These are phyloP conservation scores for Willisornis vidua DNA, from an alignment of 2,113 vertebrate species.

Conservation along the genomic window DNA sequence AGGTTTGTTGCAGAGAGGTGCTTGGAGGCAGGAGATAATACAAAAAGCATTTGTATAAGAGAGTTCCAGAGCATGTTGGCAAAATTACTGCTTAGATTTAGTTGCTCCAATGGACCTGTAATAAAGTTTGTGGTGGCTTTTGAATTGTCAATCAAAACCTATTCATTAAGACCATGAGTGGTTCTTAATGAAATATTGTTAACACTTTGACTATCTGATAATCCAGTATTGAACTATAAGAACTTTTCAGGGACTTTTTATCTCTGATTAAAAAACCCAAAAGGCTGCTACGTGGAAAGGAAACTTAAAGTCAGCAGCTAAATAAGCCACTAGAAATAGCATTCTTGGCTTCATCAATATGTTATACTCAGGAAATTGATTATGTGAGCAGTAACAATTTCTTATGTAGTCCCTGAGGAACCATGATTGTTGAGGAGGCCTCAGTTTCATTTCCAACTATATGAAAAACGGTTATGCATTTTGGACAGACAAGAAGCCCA, in stretches of 20 bases:
- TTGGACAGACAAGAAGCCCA: neutral
- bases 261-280: neutral
- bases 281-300: neutral
- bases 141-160: conserved; percentile 27
- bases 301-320: conserved; percentile 1
- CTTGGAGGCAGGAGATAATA: neutral
- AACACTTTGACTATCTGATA: conserved; percentile 25
- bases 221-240: conserved; percentile 22
- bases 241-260: conserved; percentile 20
- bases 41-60: neutral
- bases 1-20: neutral
- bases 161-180: conserved; percentile 18
- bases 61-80: neutral
- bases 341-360: neutral
- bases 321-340: conserved; percentile 10
- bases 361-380: neutral
- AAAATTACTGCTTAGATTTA: neutral
- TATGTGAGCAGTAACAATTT: conserved; percentile 23
- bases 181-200: conserved; percentile 57
- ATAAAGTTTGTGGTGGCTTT: conserved; percentile 19
- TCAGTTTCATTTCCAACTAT: neutral
- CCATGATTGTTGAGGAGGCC: neutral
- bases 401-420: neutral
- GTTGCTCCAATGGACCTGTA: neutral
- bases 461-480: neutral